Evolutionary conservation across 1,140 invertebrate species (phyloP), one percentile per base, ranked within the genome.

Genomic region (Arctopsyche grandis): DNA sequence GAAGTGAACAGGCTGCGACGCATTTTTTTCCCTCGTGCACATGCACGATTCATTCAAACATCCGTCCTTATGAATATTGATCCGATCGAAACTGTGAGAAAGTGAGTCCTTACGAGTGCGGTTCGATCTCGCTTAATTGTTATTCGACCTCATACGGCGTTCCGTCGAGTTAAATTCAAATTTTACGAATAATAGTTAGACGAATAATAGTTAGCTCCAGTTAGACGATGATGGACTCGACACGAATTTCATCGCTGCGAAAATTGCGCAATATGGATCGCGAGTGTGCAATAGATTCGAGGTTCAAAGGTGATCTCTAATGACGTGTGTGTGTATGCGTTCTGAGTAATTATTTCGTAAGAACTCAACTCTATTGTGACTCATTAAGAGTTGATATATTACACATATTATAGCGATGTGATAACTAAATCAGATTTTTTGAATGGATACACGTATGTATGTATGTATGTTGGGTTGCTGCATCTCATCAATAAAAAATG

Each of bases 1-100:
- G 48, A 60, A 70, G 29, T 75, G 71, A 74, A 74, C 69, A 16
- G 10, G 10, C 66, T 52, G 22, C 43, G 24, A 22, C 24, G 21
- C 26, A 22, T 26, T 12, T 24, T 26, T 66, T 66, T 66, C 26
- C 26, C 21, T 21, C 16, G 3, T 60, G 0, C 21, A 24, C 21
- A 52, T 12, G 4, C 58, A 21, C 21, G n/a, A 9, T 21, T 66
- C 63, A 26, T 66, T 22, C 63, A 66, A 66, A 66, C 63, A 66
- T 66, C 63, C 22, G 71, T 74, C 71, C 44, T 56, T 56, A 74
- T 66, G 24, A 66, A 66, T 66, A 71, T 71, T 24, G 44, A 74
- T 74, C 71, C 10, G 48, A 22, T 52, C 12, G 14, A 24, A 52
- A 29, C 44, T 46, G 48, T 74, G 71, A 74, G 71, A 74, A 74